Evolutionary conservation across 2,888 invertebrate genomes (phyloP).

Genomic region (Schizaphis graminum): DNA sequence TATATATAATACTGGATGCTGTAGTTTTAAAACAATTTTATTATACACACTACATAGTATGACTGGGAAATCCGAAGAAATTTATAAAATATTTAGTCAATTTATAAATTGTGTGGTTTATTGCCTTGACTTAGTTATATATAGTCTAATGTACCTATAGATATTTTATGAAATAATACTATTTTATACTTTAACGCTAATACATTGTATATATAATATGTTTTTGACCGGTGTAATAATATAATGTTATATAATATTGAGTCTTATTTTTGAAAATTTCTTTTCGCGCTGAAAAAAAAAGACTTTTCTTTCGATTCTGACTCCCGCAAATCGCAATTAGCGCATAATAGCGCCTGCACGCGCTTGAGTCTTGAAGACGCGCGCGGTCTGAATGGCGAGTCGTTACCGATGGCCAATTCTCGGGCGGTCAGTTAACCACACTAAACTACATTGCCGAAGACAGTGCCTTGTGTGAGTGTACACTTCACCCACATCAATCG

Average conservation of each 20-base stretch:
- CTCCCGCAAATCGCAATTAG: slow-evolving; percentile 26
- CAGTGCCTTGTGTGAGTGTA: background rate
- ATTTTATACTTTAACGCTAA: background rate
- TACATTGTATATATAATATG: background rate
- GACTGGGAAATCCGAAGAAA: background rate
- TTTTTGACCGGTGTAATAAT: background rate
- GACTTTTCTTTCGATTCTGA: background rate
- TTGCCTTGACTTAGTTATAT: background rate
- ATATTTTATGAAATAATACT: background rate
- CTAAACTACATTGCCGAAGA: background rate
- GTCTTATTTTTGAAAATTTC: background rate
- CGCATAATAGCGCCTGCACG: background rate
- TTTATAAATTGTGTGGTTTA: background rate
- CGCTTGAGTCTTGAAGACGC: background rate
- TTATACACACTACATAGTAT: background rate
- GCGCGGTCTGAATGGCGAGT: slow-evolving; percentile 55
- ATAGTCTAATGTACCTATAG: background rate
- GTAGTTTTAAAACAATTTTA: background rate
- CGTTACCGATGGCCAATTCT: slow-evolving; percentile 58
- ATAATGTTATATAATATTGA: background rate
- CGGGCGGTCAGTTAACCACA: slow-evolving; percentile 30
- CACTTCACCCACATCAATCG: slow-evolving; percentile 35
- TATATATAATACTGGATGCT: background rate
- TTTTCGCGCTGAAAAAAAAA: background rate
- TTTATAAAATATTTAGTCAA: background rate